phyloP scores from a whole-genome alignment of 2,888 invertebrate species.

The Sphaeridia pumilis region DNA sequence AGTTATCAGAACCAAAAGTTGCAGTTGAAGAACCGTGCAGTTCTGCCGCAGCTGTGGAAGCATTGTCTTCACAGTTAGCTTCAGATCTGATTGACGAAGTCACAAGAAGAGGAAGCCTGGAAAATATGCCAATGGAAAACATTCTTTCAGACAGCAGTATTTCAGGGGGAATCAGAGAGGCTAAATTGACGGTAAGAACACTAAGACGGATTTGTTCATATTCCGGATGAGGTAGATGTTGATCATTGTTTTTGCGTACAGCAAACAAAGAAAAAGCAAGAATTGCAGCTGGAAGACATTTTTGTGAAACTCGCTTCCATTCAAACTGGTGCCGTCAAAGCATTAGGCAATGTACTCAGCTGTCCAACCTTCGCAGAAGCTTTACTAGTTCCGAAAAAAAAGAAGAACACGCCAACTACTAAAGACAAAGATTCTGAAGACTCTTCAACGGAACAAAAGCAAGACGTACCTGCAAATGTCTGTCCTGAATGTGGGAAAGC shows the following conservation, averaged over 20 bases:
- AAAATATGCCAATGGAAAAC: slow-evolving; percentile 3
- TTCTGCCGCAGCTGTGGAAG: slow-evolving; percentile 32
- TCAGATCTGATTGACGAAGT: slow-evolving; percentile 35
- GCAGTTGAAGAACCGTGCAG: slow-evolving; percentile 4
- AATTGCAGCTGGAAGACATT: slow-evolving; percentile 38
- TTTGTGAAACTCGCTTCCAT: slow-evolving; percentile 41
- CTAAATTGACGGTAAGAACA: background rate
- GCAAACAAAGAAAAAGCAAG: slow-evolving; percentile 42
- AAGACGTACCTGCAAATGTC: slow-evolving; percentile 11
- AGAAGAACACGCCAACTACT: slow-evolving; percentile 29
- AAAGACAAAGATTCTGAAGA: slow-evolving; percentile 20
- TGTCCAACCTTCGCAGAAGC: slow-evolving; percentile 47
- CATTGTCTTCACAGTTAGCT: slow-evolving; percentile 33
- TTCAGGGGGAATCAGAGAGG: background rate
- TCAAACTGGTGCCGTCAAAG: slow-evolving; percentile 49
- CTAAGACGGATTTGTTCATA: background rate
- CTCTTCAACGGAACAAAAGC: slow-evolving; percentile 12
- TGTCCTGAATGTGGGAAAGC: slow-evolving; percentile 30
- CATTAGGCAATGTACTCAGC: slow-evolving; percentile 45
- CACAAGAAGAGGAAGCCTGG: slow-evolving; percentile 22
- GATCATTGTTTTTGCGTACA: slow-evolving; percentile 19
- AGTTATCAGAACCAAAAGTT: no score
- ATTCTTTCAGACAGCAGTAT: no score
- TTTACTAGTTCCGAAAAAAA: slow-evolving; percentile 44
- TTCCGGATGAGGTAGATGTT: background rate